Evolutionary conservation across 2,888 invertebrate species (phyloP).

Genomic region (Pediacus dermestoides): DNA sequence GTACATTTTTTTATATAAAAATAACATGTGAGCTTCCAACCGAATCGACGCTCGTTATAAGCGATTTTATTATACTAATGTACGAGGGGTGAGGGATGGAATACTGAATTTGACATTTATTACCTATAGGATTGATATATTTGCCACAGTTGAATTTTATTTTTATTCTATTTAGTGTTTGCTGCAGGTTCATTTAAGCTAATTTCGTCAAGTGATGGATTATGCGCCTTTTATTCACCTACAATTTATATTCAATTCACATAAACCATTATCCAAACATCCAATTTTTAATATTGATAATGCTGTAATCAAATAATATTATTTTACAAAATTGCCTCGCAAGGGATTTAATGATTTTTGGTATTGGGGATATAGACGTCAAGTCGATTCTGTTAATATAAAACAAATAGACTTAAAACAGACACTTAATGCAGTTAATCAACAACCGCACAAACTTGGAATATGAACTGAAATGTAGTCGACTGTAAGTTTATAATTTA

Average conservation of each 20-base stretch:
- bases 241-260: too few relatives aligned
- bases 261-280: too few relatives aligned
- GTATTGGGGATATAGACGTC: too few relatives aligned
- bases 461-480: constrained; percentile 27
- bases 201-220: too few relatives aligned
- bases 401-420: too few relatives aligned
- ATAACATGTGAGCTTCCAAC: neutral
- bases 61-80: constrained; percentile 46
- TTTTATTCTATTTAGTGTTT: constrained; percentile 28
- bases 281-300: too few relatives aligned
- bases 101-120: constrained; percentile 43
- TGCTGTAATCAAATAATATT: too few relatives aligned
- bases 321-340: too few relatives aligned
- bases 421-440: constrained; percentile 12
- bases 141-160: constrained; percentile 30
- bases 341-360: too few relatives aligned
- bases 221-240: too few relatives aligned
- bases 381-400: too few relatives aligned
- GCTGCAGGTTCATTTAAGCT: too few relatives aligned
- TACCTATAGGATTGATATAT: constrained; percentile 46
- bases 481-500: constrained; percentile 29
- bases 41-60: constrained; percentile 35
- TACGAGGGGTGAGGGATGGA: constrained; percentile 34
- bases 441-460: constrained; percentile 26
- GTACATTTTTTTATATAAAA: constrained; percentile 4